Base-by-base conservation (phyloP, 2,113 vertebrate genomes). In the Tupaia chinensis region DNA sequence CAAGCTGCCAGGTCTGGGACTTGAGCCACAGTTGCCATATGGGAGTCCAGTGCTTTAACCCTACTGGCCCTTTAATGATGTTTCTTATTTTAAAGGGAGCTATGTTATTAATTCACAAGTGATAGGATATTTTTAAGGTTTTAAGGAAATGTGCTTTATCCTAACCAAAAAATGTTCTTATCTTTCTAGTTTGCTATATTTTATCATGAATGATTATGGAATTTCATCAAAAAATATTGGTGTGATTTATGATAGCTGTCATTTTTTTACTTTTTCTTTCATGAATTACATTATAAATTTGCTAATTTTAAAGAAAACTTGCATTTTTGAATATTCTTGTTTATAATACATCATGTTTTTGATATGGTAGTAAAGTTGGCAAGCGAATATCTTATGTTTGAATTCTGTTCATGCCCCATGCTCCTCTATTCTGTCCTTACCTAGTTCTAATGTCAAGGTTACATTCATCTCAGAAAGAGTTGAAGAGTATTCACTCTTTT, bases 231-330 rank as follows among this genome's bases (percentile, higher is more conserved):
- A 34, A 88, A 90, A 79, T 23, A 2, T 84, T 92, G n/a, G 7
- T 5, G 56, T 92, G 22, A 29, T 58, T 96, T 72, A 54, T 54
- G n/a, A 66, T 92, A 77, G 29, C 27, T 32, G 8, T 77, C 53
- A n/a, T 68, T 86, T 76, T 86, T 65, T n/a, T 58, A 16, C n/a
- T 87, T 87, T 65, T 44, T 72, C 29, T 87, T 1, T 81, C 29
- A 23, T 76, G 56, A 94, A 44, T 93, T 87, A 65, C 53, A 77
- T 60, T 82, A 32, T 78, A 80, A 80, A 72, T 80, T 72, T 84
- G 3, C 29, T 10, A 65, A 10, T 87, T 84, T 70, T 87, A 27
- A 89, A 19, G n/a, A 58, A 74, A 76, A 78, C 23, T 70, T 94
- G 11, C 3, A 23, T 81, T 88, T 87, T 77, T 94, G 12, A 82